A percentile compares a stretch with the other conserved stretches of the same genome.
Evolutionary conservation across 2,113 vertebrate genomes (phyloP).

Genomic region (Osmerus eperlanus): DNA sequence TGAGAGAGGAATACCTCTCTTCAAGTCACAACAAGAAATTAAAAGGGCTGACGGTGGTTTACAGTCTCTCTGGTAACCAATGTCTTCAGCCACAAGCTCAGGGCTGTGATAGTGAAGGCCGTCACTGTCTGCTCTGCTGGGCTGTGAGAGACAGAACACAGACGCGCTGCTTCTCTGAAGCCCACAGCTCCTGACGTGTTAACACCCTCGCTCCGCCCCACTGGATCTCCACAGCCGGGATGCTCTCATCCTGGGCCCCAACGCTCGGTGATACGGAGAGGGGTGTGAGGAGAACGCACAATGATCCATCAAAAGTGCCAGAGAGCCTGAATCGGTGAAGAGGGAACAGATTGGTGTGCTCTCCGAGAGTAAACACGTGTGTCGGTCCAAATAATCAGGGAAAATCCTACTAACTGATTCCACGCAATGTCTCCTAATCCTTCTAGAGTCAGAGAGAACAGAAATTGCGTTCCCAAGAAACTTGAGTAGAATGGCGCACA

Average conservation of each 20-base stretch:
- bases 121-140: slow-evolving; percentile 20
- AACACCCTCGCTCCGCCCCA: slow-evolving; percentile 23
- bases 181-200: slow-evolving; percentile 34
- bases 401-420: too few relatives aligned
- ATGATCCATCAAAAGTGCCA: slow-evolving; percentile 15
- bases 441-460: too few relatives aligned
- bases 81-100: slow-evolving; percentile 29
- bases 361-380: too few relatives aligned
- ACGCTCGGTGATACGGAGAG: slow-evolving; percentile 22
- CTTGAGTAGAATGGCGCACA: too few relatives aligned
- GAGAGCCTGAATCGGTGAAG: slow-evolving; percentile 2
- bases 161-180: slow-evolving; percentile 39
- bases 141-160: slow-evolving; percentile 51
- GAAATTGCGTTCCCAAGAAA: too few relatives aligned
- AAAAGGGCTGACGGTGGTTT: slow-evolving; percentile 10
- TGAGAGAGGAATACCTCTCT: neutral
- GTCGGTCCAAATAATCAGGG: slow-evolving; percentile 10
- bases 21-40: slow-evolving; percentile 23
- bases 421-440: too few relatives aligned
- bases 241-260: slow-evolving; percentile 34
- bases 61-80: neutral
- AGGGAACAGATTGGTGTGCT: neutral
- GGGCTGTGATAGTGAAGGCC: slow-evolving; percentile 32
- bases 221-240: slow-evolving; percentile 22
- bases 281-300: slow-evolving; percentile 21